Evolutionary conservation across 2,113 vertebrate species (phyloP).

Genomic region (Pogona vitticeps): DNA sequence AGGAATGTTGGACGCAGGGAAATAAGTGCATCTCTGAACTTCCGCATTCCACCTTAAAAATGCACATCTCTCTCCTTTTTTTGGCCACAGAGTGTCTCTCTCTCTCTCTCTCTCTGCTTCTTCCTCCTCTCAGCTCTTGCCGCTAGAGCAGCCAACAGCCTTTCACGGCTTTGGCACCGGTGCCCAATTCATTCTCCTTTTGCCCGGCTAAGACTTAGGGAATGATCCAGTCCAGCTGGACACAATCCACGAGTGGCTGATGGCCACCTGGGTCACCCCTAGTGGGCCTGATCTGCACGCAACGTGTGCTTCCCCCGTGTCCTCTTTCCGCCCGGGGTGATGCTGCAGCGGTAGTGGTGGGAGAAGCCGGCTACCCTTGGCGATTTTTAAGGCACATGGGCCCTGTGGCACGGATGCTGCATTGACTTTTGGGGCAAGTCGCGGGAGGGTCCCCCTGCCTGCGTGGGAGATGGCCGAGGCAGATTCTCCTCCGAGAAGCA

Average conservation of each 20-base stretch:
- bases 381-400: conserved; percentile 52
- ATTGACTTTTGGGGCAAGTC: conserved; percentile 57
- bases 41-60: conserved; percentile 81
- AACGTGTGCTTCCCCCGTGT: conserved; percentile 17
- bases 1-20: background rate
- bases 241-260: conserved; percentile 6
- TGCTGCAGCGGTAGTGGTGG: conserved; percentile 58
- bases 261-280: conserved; percentile 21
- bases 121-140: background rate
- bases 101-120: conserved; percentile 13
- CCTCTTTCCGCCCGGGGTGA: conserved; percentile 17
- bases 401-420: conserved; percentile 60
- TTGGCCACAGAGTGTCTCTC: conserved; percentile 66
- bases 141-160: conserved; percentile 51
- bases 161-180: conserved; percentile 52
- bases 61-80: conserved; percentile 64
- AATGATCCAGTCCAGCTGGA: background rate
- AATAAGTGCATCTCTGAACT: conserved; percentile 58
- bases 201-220: background rate
- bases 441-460: conserved; percentile 55
- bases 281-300: conserved; percentile 53
- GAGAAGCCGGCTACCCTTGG: conserved; percentile 56
- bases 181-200: conserved; percentile 21
- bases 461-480: conserved; percentile 80
- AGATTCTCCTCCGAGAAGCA: conserved; percentile 72